phyloP scores from a whole-genome alignment of 2,888 invertebrate genomes.

The Ditula angustiorana region DNA sequence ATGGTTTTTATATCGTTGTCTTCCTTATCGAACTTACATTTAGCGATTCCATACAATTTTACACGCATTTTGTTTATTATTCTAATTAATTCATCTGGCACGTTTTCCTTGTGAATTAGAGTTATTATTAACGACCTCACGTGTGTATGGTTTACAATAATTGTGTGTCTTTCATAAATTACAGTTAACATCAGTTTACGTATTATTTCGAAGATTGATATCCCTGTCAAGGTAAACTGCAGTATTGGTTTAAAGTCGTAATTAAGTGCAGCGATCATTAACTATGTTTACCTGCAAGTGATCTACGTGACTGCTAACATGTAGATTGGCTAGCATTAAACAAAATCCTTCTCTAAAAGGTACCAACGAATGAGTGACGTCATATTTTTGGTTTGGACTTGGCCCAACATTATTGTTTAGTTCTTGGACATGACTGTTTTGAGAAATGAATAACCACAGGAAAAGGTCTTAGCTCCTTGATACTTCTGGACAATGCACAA shows the following conservation, averaged over 20 bases:
- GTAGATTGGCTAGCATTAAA: not conserved
- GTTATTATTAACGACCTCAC: not conserved
- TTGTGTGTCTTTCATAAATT: too few species aligned
- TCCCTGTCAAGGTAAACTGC: not conserved
- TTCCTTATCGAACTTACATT: not conserved
- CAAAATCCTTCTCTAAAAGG: not conserved
- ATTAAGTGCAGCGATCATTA: not conserved
- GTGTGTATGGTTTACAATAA: too few species aligned
- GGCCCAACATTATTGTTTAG: too few species aligned
- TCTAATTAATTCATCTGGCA: not conserved
- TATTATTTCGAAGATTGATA: not conserved
- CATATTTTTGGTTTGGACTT: not conserved
- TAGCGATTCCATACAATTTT: too few species aligned
- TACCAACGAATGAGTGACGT: not conserved
- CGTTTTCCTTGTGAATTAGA: too few species aligned
- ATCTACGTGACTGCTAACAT: not conserved
- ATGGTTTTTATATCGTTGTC: not conserved
- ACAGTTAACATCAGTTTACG: not conserved
- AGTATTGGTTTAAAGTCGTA: not conserved
- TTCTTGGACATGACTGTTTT: not conserved
- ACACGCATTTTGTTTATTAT: too few species aligned
- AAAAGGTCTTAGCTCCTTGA: not conserved
- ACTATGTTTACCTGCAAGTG: not conserved
- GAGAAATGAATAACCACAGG: not conserved
- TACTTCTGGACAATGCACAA: too few species aligned